phyloP scores from a whole-genome alignment of 2,797 vertebrate species.

The Danio jaintianensis region DNA sequence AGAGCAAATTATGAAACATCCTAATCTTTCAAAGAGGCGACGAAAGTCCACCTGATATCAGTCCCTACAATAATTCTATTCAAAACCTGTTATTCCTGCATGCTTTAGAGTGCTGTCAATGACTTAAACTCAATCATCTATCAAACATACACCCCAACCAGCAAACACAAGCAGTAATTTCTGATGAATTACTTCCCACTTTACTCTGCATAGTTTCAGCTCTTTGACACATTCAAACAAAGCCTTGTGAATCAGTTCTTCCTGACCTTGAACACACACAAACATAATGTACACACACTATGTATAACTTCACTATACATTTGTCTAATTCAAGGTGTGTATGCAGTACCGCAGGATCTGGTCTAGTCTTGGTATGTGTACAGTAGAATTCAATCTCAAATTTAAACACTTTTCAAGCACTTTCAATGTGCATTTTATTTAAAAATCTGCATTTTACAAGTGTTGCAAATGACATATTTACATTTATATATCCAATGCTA shows the following conservation, averaged over 20 bases:
- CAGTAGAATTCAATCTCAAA: neutral
- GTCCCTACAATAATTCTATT: neutral
- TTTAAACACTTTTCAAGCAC: too few species aligned
- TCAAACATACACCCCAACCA: neutral
- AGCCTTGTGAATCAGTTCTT: neutral
- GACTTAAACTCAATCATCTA: neutral
- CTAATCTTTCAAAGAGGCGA: neutral
- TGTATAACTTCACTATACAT: neutral
- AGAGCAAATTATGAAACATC: neutral
- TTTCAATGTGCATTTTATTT: too few species aligned
- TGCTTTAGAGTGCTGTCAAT: neutral
- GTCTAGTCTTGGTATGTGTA: neutral
- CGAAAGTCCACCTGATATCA: neutral
- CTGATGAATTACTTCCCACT: neutral
- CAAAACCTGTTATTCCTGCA: neutral
- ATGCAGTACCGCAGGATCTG: neutral
- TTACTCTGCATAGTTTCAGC: neutral
- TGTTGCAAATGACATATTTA: too few species aligned
- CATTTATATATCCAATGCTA: too few species aligned
- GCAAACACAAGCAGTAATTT: neutral
- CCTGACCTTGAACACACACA: neutral
- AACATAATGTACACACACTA: neutral
- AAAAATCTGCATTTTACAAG: too few species aligned
- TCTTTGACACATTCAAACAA: constrained; percentile 20
- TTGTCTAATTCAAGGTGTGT: constrained; percentile 1